Evolutionary conservation across 2,113 vertebrate species (phyloP), one percentile per base, ranked within the genome.

Genomic region (Tricholaema leucomelas): DNA sequence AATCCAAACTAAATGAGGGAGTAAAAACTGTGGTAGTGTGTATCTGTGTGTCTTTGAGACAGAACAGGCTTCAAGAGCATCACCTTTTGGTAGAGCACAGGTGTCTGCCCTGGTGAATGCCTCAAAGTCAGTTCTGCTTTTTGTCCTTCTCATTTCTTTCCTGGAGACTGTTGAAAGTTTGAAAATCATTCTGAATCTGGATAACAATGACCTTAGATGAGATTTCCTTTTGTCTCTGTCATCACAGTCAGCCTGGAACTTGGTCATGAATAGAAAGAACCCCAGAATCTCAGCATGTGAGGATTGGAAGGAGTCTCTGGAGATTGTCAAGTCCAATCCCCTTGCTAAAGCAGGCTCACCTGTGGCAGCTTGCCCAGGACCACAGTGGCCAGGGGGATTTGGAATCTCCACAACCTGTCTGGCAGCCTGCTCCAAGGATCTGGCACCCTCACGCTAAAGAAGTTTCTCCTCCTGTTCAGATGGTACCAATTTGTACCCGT

Each of bases 41-140:
- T 25, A 0, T n/a, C 7, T 48, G 33, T 6, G n/a, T 31, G 31
- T 25, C 23, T 56, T 33, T 59, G 65, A 48, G 65, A 25, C 42
- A 42, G 25, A 36, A 6, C 1, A 12, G n/a, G n/a, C 59, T 79
- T 35, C 25, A 20, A 2, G 10, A 75, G 44, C 50, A 8, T 18
- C 13, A 5, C 5, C 10, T 54, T 30, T 38, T 25, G 48, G 44
- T 20, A 8, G 58, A 50, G 35, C 67, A 36, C 42, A 44, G 31
- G 12, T 5, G 40, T 10, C 66, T 69, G 28, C 40, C 48, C 12
- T 40, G 64, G 80, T 72, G 71, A 18, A 12, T n/a, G 23, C 52
- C 0, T 0, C 12, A 23, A 42, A n/a, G 42, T 42, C 3, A 1
- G 4, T 35, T 82, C 78, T 78, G 1, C 24, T 58, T 14, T 20